Base-by-base conservation (phyloP, 2,888 invertebrate species). In the Bellardia pandia region DNA sequence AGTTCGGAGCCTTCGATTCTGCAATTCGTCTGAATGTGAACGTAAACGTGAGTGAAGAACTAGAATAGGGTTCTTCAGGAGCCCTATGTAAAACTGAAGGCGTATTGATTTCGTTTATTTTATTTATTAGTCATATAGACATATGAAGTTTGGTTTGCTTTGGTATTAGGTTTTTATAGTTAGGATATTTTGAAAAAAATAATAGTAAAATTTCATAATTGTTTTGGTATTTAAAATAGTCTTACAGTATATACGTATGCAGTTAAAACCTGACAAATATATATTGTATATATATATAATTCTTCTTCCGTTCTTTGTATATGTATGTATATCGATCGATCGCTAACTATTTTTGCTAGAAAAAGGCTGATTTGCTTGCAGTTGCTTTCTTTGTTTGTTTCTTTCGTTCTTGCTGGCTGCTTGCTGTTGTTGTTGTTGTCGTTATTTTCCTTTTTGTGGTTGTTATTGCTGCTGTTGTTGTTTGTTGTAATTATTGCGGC, bases 11-110 rank as follows among this genome's bases (percentile, higher is more conserved):
- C 82, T 85, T 45, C 45, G 75, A 42, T 66, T 76, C 58, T 82
- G 69, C 42, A 42, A 33, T 53, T 45, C 5, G 23, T 53, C 66
- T 72, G 13, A 13, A 51, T 4, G 64, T 30, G 48, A 72, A 66
- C 75, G 48, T 82, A 42, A 79, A 64, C 42, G 84, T 53, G 58
- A 60, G 45, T 86, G 71, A 86, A 84, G 88, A 88, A 88, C 85
- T 78, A 64, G 14, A 88, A 88, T 88, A 13, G 45, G 66, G 89
- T 86, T 88, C 87, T 91, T 89, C 91, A 92, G 92, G 92, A 92
- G 92, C 92, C 86, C 90, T 90, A 91, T 91, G 91, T 91, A 91
- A 92, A 91, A 91, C 92, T 91, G 90, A 91, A 86, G 90, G 90
- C 90, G 88, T 88, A 90, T 88, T 83, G 30, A 9, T 89, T 84